A percentile compares a stretch with the other conserved stretches of the same genome.
These are phyloP conservation scores for Spinus olivaceus DNA, from an alignment of 2,797 vertebrate genomes.

Conservation along the genomic window DNA sequence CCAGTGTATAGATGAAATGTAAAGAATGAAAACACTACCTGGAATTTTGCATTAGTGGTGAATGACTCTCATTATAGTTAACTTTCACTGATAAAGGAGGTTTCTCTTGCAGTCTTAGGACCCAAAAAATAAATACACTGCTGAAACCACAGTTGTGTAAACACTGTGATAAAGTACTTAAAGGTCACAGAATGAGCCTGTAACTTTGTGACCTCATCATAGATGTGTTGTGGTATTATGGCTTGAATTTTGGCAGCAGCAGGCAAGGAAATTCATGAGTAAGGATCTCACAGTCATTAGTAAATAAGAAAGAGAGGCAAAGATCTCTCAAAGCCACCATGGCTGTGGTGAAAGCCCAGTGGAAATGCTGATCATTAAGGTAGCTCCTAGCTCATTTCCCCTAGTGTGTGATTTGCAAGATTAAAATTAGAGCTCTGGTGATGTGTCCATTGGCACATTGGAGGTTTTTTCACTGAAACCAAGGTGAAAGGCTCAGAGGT, in stretches of 20 bases:
- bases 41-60: neutral
- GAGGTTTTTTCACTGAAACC: neutral
- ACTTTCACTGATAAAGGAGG: neutral
- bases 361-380: neutral
- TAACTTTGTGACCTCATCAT: neutral
- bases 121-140: neutral
- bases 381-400: neutral
- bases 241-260: neutral
- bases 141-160: neutral
- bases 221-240: neutral
- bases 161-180: neutral
- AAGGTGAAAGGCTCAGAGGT: neutral
- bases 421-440: neutral
- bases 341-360: neutral
- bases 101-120: neutral
- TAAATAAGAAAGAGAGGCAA: neutral
- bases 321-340: neutral
- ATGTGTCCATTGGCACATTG: fast-evolving
- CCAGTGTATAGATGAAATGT: neutral
- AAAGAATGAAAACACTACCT: neutral
- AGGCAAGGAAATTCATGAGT: neutral
- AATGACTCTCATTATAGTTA: neutral
- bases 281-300: neutral
- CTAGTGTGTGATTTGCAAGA: neutral
- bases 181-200: neutral